Evolutionary conservation across 2,113 vertebrate genomes (phyloP), one percentile per base, ranked within the genome.

Genomic region (Urocynchramus pylzowi): DNA sequence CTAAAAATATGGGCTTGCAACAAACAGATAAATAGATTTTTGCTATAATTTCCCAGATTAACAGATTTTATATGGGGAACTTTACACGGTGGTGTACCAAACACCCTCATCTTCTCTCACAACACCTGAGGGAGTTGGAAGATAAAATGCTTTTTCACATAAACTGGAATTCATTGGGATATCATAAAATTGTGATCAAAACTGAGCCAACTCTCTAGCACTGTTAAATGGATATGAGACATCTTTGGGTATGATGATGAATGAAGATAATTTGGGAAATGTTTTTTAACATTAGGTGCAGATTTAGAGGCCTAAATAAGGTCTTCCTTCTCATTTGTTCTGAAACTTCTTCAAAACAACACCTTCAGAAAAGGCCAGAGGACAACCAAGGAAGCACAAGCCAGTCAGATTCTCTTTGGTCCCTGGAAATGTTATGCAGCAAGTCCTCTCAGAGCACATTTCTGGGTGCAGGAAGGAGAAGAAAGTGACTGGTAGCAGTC

Each of bases 11-110:
- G 23, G 11, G 8, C 22, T 84, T 92, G 28, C 50, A 49, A n/a
- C 37, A 39, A 67, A 59, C 24, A 79, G n/a, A 50, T 19, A 68
- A 80, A 73, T 13, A 52, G 35, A 35, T 31, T 24, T 60, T 88
- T 71, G 19, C 10, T 44, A 6, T 67, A 61, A 83, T 86, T 95
- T 88, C 50, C 17, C 30, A 64, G 53, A n/a, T 68, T 80, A 76
- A 35, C 41, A 80, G 33, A 79, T 76, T 85, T 93, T 80, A 45
- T 30, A 49, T 18, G 35, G 12, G 10, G 9, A 73, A 11, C 13
- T 91, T 26, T 68, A 50, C 18, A 31, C 0, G 0, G 10, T 52
- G 27, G 16, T 64, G 11, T 47, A 49, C 4, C 4, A 42, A 86
- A 73, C 57, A 91, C 9, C 4, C 35, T 83, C 47, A 64, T 42